Conservation (phyloP, 2,113 vertebrate genomes). For the Crotalus viridis region DNA sequence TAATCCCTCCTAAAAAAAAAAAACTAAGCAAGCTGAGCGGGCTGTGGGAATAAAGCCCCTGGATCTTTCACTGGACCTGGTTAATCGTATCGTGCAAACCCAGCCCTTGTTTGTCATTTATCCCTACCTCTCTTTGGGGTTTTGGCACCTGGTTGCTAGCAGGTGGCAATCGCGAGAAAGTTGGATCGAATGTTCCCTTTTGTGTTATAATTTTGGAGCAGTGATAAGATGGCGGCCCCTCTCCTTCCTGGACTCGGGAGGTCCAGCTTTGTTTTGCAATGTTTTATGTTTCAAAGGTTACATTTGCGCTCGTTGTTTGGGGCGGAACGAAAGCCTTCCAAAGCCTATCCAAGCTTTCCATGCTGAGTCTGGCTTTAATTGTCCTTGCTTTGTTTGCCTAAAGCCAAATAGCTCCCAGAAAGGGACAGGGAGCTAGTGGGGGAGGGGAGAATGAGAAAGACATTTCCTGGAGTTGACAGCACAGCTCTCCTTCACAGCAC, state of each 20-base stretch:
- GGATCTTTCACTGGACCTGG: not conserved
- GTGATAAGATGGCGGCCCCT: not conserved
- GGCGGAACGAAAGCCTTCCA: not conserved
- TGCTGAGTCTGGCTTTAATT: not conserved
- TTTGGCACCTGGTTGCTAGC: not conserved
- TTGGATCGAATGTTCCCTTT: not conserved
- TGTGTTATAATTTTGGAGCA: not conserved
- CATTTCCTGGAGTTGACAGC: not conserved
- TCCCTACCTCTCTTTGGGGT: not conserved
- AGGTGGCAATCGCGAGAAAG: not conserved
- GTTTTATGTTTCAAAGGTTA: not conserved
- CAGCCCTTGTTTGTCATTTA: not conserved
- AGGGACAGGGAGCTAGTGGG: not conserved
- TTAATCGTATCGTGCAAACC: not conserved
- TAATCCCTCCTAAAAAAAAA: not conserved
- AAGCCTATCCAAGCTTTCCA: not conserved
- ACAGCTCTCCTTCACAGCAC: not conserved
- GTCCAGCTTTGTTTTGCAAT: not conserved
- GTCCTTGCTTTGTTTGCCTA: not conserved
- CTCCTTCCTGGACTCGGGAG: fast-evolving
- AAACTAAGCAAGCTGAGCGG: not conserved
- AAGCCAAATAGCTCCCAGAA: not conserved
- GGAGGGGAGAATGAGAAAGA: not conserved
- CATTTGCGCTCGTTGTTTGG: not conserved
- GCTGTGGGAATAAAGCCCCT: not conserved